A percentile compares a stretch with the other conserved stretches of the same genome.
Evolutionary conservation across 53 echinoderm and acorn worm genomes (phyloP).

Genomic region (Paracentrotus lividus): DNA sequence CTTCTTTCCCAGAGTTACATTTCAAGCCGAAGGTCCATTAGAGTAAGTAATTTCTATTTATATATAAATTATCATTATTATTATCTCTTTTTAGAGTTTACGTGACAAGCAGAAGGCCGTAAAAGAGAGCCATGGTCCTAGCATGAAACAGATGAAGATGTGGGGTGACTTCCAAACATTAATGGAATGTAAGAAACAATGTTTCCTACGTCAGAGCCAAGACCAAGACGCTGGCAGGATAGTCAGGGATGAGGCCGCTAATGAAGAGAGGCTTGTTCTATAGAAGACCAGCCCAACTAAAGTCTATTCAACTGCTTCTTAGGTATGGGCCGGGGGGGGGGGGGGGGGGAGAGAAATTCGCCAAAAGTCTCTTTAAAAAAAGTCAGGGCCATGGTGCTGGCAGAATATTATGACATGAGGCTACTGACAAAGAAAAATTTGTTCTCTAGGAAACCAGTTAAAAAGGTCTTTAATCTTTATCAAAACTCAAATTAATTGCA

Average conservation of each 20-base stretch:
- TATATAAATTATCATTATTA: too few species aligned
- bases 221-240: constrained; percentile 51
- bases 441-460: constrained; percentile 78
- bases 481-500: too few species aligned
- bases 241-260: constrained; percentile 78
- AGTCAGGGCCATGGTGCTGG: constrained; percentile 68
- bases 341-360: too few species aligned
- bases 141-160: constrained; percentile 99
- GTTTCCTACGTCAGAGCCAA: constrained; percentile 80
- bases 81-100: constrained; percentile 77
- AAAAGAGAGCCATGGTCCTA: constrained; percentile 97
- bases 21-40: too few species aligned
- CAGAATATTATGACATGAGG: constrained; percentile 74
- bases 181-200: constrained; percentile 97
- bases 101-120: constrained; percentile 96
- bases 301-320: too few species aligned
- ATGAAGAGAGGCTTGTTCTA: constrained; percentile 93
- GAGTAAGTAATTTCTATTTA: too few species aligned
- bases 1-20: too few species aligned
- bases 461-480: too few species aligned
- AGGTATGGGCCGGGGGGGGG: too few species aligned
- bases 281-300: too few species aligned
- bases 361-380: too few species aligned
- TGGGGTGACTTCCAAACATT: constrained; percentile 95
- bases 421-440: constrained; percentile 86